Evolutionary conservation across 1,140 invertebrate genomes (phyloP).

Genomic region (Plectrocnemia conspersa): DNA sequence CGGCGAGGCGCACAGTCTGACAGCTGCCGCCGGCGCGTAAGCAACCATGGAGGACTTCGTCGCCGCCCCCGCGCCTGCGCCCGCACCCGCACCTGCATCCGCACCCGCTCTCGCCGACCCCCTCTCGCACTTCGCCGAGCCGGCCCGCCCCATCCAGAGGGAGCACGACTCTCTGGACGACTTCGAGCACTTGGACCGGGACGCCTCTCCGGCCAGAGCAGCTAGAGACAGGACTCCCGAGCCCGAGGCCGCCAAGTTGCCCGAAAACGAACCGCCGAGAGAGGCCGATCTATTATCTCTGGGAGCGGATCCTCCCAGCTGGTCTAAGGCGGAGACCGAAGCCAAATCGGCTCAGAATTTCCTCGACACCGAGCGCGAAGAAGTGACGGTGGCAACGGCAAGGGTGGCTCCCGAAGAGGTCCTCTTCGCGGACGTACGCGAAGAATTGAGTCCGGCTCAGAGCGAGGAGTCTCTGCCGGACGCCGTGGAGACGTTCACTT

Average conservation of each 20-base stretch:
- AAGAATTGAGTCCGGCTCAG: constrained; percentile 37
- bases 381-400: constrained; percentile 41
- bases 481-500: constrained; percentile 30
- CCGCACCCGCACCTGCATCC: constrained; percentile 25
- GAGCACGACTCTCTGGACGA: constrained; percentile 66
- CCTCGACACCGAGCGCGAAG: constrained; percentile 46
- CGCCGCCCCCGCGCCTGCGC: constrained; percentile 38
- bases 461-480: constrained; percentile 41
- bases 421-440: constrained; percentile 30
- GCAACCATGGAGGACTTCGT: too few relatives aligned
- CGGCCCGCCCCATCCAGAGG: constrained; percentile 46
- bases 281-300: constrained; percentile 11
- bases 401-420: constrained; percentile 38
- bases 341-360: constrained; percentile 26
- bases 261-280: neutral
- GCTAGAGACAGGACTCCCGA: neutral
- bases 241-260: constrained; percentile 2
- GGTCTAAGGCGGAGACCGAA: neutral
- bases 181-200: constrained; percentile 64
- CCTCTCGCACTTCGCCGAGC: constrained; percentile 24
- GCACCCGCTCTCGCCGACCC: neutral
- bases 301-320: constrained; percentile 32
- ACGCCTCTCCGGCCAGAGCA: constrained; percentile 39
- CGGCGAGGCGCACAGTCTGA: constrained; percentile 25
- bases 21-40: constrained; percentile 42